Conservation (phyloP, 2,797 vertebrate species). For the Hypotaenidia okinawae region DNA sequence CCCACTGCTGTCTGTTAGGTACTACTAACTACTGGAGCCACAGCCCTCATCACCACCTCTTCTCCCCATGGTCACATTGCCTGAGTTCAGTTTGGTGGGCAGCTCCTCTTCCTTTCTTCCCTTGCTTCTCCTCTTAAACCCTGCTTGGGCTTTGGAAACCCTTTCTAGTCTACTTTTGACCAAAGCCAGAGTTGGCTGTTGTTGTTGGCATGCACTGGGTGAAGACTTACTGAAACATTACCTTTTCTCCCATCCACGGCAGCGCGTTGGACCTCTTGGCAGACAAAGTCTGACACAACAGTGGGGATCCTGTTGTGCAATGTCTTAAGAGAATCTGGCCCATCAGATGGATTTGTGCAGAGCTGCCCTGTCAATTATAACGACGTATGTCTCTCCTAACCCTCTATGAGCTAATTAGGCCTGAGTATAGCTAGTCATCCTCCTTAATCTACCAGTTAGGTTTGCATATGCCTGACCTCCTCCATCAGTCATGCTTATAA, state of each 20-base stretch:
- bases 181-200: neutral
- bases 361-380: neutral
- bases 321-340: neutral
- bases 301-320: neutral
- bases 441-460: neutral
- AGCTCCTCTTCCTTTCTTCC: neutral
- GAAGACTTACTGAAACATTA: neutral
- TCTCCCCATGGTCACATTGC: rapidly evolving
- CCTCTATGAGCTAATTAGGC: neutral
- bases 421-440: neutral
- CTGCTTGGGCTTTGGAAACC: neutral
- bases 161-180: neutral
- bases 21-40: neutral
- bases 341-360: neutral
- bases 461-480: neutral
- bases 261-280: neutral
- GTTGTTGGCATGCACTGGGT: neutral
- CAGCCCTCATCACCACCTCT: neutral
- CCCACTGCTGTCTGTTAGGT: neutral
- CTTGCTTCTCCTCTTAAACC: neutral
- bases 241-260: neutral
- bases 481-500: neutral
- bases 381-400: neutral
- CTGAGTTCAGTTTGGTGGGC: neutral
- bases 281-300: neutral